These are phyloP conservation scores for Myotis brandtii DNA, from an alignment of 2,113 vertebrate genomes.

Conservation along the genomic window DNA sequence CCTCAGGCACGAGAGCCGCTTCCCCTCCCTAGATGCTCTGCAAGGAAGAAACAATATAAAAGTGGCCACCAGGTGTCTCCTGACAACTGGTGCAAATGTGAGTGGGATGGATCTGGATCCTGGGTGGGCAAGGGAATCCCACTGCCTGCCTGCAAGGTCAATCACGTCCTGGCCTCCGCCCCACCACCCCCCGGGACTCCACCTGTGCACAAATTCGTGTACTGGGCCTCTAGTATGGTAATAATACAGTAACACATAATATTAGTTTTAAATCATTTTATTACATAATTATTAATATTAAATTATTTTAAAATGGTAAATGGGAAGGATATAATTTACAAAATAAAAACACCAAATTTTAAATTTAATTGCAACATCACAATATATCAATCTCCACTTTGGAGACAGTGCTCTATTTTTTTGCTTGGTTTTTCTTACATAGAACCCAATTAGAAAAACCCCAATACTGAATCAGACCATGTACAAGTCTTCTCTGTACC, in stretches of 20 bases:
- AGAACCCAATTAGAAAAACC: background rate
- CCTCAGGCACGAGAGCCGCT: no score
- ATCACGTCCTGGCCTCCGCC: no score
- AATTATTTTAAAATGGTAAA: background rate
- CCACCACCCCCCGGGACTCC: no score
- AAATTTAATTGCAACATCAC: background rate
- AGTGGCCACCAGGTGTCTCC: no score
- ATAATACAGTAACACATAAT: background rate
- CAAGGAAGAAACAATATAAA: no score
- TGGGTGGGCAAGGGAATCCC: no score
- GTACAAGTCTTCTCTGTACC: background rate
- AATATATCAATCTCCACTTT: background rate
- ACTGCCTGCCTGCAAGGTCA: no score
- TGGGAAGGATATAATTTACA: background rate
- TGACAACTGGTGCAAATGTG: accelerated
- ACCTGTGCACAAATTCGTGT: no score
- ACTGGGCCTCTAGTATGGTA: no score
- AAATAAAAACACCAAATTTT: background rate
- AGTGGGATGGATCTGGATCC: no score
- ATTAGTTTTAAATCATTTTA: background rate
- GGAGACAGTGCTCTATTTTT: background rate
- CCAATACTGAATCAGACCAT: background rate
- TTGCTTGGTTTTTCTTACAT: background rate
- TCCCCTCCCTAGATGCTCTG: no score
- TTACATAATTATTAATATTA: background rate